Percentiles rank a stretch among this genome's conserved stretches.
phyloP scores from a whole-genome alignment of 2,113 vertebrate genomes.

The Halichoerus grypus region DNA sequence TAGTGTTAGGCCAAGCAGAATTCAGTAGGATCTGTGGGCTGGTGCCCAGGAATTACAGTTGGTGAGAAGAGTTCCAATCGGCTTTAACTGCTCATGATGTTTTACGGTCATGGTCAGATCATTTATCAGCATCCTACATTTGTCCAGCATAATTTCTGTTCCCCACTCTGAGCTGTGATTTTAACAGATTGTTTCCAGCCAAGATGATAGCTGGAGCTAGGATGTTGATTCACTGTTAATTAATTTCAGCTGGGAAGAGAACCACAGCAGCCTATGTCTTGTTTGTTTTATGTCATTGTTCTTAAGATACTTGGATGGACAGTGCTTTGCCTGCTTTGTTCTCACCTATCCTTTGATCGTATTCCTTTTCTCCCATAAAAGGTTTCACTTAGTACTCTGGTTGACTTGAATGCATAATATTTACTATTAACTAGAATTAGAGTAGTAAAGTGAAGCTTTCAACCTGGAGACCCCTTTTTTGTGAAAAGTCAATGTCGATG shows the following conservation, averaged over 20 bases:
- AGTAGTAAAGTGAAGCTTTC: neutral
- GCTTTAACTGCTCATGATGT: neutral
- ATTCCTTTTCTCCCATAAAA: neutral
- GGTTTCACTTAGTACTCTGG: neutral
- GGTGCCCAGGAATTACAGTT: neutral
- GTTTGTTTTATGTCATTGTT: neutral
- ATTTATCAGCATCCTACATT: neutral
- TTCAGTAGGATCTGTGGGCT: neutral
- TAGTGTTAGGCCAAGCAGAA: neutral
- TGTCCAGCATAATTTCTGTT: neutral
- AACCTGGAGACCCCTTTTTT: neutral
- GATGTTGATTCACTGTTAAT: constrained; percentile 26
- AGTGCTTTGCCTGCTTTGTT: neutral
- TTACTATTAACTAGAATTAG: neutral
- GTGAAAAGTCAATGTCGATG: neutral
- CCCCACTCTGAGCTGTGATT: neutral
- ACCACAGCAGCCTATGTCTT: neutral
- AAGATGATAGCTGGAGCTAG: neutral
- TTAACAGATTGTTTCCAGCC: neutral
- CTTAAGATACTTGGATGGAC: neutral
- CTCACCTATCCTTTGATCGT: neutral
- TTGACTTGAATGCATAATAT: neutral
- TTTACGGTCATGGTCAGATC: neutral
- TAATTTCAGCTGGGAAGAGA: constrained; percentile 13
- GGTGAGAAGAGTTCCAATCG: neutral